Conservation (phyloP, 2,113 vertebrate species). For the Stictonetta naevosa region DNA sequence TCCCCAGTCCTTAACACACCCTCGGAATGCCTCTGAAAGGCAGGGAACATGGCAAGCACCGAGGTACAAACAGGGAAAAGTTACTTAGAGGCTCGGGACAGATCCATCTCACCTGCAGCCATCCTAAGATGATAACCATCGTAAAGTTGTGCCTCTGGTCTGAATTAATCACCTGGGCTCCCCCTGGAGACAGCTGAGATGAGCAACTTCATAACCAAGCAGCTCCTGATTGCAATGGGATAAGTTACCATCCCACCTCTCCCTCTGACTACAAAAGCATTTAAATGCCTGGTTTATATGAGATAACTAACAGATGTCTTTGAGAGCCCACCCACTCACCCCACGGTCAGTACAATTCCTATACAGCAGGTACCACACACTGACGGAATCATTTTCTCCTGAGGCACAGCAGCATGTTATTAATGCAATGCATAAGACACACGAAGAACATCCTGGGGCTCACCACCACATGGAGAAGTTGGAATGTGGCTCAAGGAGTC, state of each 20-base stretch:
- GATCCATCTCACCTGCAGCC: neutral
- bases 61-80: neutral
- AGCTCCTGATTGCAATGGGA: neutral
- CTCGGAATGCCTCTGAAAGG: neutral
- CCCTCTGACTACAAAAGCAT: too few relatives aligned
- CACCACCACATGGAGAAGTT: neutral
- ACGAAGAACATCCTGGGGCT: neutral
- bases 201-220: neutral
- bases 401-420: neutral
- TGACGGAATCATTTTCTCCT: neutral
- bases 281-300: neutral
- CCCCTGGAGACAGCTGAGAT: neutral
- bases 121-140: too few relatives aligned
- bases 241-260: neutral
- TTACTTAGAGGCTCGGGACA: neutral
- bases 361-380: accelerated
- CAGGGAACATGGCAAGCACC: neutral
- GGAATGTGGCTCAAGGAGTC: neutral
- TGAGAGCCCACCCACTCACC: neutral
- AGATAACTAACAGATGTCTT: neutral
- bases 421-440: neutral
- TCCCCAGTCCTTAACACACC: neutral
- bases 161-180: neutral
- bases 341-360: accelerated
- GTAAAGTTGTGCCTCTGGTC: too few relatives aligned